Evolutionary conservation across 2,888 invertebrate genomes (phyloP).

Genomic region (Hedychridium roseum): DNA sequence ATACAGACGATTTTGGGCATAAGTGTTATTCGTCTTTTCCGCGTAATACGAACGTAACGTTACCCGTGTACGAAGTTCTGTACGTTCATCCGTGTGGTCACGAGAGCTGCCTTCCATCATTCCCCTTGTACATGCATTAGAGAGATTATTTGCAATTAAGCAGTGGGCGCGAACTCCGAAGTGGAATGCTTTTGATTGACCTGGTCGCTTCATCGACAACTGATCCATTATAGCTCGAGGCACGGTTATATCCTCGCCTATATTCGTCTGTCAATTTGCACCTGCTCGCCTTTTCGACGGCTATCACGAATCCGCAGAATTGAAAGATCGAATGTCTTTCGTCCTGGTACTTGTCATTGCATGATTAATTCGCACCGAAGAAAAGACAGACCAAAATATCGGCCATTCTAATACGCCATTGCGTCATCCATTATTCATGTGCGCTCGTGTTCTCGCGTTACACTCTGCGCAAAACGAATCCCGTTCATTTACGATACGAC

Average conservation of each 20-base stretch:
- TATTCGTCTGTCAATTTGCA: slow-evolving; percentile 1
- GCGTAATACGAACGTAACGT: too few relatives aligned
- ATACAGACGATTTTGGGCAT: too few relatives aligned
- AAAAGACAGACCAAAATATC: too few relatives aligned
- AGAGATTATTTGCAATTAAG: slow-evolving; percentile 40
- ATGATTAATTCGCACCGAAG: too few relatives aligned
- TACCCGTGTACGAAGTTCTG: too few relatives aligned
- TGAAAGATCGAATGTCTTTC: slow-evolving; percentile 31
- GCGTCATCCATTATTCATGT: slow-evolving; percentile 43
- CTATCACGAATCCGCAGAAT: too few relatives aligned
- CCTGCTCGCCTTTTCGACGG: too few relatives aligned
- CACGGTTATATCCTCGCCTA: slow-evolving; percentile 1
- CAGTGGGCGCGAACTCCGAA: slow-evolving; percentile 33
- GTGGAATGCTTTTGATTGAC: slow-evolving; percentile 45
- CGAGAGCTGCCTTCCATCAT: too few relatives aligned
- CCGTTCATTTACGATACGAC: slow-evolving; percentile 25
- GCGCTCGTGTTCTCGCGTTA: slow-evolving; percentile 13
- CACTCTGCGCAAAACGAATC: slow-evolving; percentile 30
- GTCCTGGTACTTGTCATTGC: too few relatives aligned
- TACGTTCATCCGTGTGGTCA: too few relatives aligned
- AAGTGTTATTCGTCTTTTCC: too few relatives aligned
- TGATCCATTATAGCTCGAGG: slow-evolving; percentile 20
- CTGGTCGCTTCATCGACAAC: slow-evolving; percentile 25
- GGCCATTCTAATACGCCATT: too few relatives aligned
- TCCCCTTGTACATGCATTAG: slow-evolving; percentile 31